Conservation (phyloP, 2,113 vertebrate genomes). For the Pachycephala philippinensis region DNA sequence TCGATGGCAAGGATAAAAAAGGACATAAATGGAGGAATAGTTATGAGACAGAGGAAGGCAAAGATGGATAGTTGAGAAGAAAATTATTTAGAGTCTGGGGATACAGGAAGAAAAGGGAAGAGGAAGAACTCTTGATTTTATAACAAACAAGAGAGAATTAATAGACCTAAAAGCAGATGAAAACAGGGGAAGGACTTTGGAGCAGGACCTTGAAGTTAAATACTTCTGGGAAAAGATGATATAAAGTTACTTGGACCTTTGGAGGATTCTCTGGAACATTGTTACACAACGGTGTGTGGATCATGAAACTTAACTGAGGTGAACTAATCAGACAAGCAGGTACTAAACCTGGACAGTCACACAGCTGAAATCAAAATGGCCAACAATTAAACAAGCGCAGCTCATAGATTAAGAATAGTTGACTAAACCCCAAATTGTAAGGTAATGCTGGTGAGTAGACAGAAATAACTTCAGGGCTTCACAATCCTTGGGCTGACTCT, state of each 20-base stretch:
- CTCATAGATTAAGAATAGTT: not conserved
- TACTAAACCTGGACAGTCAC: not conserved
- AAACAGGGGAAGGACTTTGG: not conserved
- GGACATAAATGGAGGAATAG: not conserved
- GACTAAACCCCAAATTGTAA: not conserved
- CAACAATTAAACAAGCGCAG: not conserved
- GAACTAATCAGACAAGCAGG: not conserved
- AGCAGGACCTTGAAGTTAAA: not conserved
- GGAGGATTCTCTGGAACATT: not conserved
- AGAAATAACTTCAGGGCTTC: not conserved
- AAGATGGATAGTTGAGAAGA: not conserved
- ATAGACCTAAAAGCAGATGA: not conserved
- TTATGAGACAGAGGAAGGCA: not conserved
- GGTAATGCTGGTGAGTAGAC: not conserved
- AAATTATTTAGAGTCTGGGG: not conserved
- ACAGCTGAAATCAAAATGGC: not conserved
- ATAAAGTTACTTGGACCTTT: not conserved
- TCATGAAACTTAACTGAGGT: not conserved
- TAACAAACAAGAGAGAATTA: not conserved
- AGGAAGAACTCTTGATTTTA: not conserved
- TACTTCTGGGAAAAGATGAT: not conserved
- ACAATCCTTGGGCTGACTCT: not conserved
- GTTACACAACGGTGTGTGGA: not conserved
- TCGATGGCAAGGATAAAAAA: not conserved
- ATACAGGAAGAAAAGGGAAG: not conserved